Percentiles rank a stretch among this genome's conserved stretches.
Evolutionary conservation across 1,140 invertebrate species (phyloP).

Genomic region (Ceratosolen fusciceps): DNA sequence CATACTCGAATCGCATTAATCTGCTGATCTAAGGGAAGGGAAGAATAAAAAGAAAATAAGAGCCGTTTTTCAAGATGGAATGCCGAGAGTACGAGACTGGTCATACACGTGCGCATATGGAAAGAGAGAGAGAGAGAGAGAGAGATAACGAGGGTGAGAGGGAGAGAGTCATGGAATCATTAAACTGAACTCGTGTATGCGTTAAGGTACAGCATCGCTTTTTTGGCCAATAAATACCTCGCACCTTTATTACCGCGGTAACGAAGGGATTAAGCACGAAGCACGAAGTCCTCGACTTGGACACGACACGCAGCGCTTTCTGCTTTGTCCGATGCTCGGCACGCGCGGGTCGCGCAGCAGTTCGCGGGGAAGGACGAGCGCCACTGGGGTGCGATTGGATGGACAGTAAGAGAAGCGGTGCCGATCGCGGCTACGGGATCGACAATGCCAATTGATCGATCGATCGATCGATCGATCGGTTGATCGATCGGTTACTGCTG

Average conservation of each 20-base stretch:
- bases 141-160: neutral
- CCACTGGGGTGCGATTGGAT: neutral
- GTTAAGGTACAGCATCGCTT: slow-evolving; percentile 40
- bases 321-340: slow-evolving; percentile 22
- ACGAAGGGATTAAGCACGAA: slow-evolving; percentile 41
- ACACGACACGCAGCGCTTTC: slow-evolving; percentile 14
- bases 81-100: neutral
- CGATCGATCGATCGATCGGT: slow-evolving; percentile 45
- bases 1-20: neutral
- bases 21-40: neutral
- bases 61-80: slow-evolving; percentile 19
- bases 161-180: slow-evolving; percentile 46
- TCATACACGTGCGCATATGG: neutral
- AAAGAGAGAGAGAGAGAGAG: neutral
- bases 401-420: neutral
- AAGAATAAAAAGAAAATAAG: slow-evolving; percentile 10
- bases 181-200: slow-evolving; percentile 47
- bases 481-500: slow-evolving; percentile 14
- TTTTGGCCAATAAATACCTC: slow-evolving; percentile 61
- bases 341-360: neutral
- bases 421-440: neutral
- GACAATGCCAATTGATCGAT: slow-evolving; percentile 37
- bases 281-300: slow-evolving; percentile 23
- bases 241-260: slow-evolving; percentile 56
- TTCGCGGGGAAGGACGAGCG: neutral